A percentile compares a stretch with the other conserved stretches of the same genome.
These are phyloP conservation scores for Diplodus puntazzo DNA, from an alignment of 2,797 vertebrate species.

Conservation along the genomic window DNA sequence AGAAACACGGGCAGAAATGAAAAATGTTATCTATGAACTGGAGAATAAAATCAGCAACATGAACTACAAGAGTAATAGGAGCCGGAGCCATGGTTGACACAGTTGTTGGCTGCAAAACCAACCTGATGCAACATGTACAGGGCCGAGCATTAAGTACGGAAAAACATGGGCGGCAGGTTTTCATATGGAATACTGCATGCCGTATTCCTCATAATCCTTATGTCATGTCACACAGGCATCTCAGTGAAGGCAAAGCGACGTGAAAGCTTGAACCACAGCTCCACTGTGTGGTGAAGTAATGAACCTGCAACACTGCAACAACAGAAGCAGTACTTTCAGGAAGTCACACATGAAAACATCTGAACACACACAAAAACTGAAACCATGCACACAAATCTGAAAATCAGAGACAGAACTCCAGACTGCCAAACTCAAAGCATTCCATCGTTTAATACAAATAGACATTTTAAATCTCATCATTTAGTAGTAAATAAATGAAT, in stretches of 20 bases:
- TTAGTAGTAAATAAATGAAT: too few species aligned
- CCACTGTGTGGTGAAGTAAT: conserved; percentile 63
- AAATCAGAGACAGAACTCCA: too few species aligned
- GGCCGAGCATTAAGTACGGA: neutral
- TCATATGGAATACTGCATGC: conserved; percentile 14
- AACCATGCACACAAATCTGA: too few species aligned
- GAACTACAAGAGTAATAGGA: conserved; percentile 31
- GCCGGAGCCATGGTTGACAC: neutral
- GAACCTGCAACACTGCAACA: neutral
- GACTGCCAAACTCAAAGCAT: too few species aligned
- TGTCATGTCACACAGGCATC: neutral
- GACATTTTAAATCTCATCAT: too few species aligned
- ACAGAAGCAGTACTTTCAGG: neutral
- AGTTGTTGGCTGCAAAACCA: neutral
- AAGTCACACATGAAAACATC: neutral
- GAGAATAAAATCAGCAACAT: conserved; percentile 41
- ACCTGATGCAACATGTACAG: neutral
- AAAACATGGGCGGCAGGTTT: conserved; percentile 3
- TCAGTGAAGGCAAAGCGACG: neutral
- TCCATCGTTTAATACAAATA: too few species aligned
- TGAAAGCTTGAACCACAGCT: conserved; percentile 67
- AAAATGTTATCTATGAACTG: conserved; percentile 34
- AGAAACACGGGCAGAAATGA: conserved; percentile 43
- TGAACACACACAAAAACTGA: too few species aligned
- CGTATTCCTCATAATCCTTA: neutral